A percentile compares a stretch with the other conserved stretches of the same genome.
phyloP scores from a whole-genome alignment of 2,113 vertebrate species.

The Scomber colias region DNA sequence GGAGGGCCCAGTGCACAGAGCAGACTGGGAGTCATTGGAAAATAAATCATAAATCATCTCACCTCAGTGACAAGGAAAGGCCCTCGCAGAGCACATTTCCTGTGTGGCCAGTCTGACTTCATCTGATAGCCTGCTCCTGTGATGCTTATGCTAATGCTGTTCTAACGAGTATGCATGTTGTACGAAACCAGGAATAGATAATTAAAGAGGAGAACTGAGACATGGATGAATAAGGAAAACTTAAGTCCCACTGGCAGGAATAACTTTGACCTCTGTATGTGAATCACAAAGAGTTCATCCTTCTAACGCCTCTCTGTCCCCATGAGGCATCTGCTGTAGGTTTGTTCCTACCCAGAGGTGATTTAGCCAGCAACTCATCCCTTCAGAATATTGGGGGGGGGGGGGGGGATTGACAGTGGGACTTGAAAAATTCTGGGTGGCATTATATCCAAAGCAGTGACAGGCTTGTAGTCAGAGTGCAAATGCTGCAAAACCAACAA shows the following conservation, averaged over 20 bases:
- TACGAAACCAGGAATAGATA: conserved; percentile 52
- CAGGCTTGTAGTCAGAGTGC: conserved; percentile 64
- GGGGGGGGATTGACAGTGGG: conserved; percentile 40
- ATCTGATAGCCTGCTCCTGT: conserved; percentile 57
- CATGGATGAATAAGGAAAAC: conserved; percentile 56
- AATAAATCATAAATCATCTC: conserved; percentile 87
- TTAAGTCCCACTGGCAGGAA: conserved; percentile 55
- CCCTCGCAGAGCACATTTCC: conserved; percentile 71
- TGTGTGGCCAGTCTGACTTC: conserved; percentile 71
- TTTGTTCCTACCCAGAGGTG: conserved; percentile 68
- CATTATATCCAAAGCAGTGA: conserved; percentile 51
- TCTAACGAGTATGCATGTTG: conserved; percentile 66
- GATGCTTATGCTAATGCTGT: conserved; percentile 74
- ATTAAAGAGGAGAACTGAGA: conserved; percentile 67
- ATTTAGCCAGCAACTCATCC: conserved; percentile 70
- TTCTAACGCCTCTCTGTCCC: conserved; percentile 47
- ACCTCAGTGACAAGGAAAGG: conserved; percentile 76
- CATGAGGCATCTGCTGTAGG: conserved; percentile 34
- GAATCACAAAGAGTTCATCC: conserved; percentile 63
- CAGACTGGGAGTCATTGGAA: conserved; percentile 79
- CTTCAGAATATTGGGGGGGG: conserved; percentile 17
- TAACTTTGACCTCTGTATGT: conserved; percentile 69
- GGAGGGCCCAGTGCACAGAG: conserved; percentile 70
- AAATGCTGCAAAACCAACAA: conserved; percentile 71
- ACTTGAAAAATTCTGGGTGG: conserved; percentile 56